phyloP scores from a whole-genome alignment of 1,140 invertebrate genomes.

The Plodia interpunctella region DNA sequence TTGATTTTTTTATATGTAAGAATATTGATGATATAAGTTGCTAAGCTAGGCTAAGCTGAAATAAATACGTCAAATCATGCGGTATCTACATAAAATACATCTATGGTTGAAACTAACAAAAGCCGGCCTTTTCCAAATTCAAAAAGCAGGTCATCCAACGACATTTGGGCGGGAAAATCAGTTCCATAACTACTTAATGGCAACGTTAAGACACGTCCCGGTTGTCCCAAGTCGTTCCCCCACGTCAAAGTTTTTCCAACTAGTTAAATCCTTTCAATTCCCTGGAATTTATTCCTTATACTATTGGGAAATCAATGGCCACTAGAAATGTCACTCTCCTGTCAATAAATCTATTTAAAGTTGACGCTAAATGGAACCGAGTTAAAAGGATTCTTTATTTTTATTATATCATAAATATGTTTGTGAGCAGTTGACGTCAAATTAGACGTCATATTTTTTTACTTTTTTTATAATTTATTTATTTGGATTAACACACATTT shows the following conservation, averaged over 20 bases:
- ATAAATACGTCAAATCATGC: no score
- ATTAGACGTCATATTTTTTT: no score
- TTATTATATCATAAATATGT: slow-evolving; percentile 10
- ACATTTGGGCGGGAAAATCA: slow-evolving; percentile 7
- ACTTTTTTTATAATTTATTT: no score
- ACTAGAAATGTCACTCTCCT: slow-evolving; percentile 17
- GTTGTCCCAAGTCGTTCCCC: slow-evolving; percentile 8
- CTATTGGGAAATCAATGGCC: slow-evolving; percentile 19
- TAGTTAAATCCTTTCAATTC: slow-evolving; percentile 37
- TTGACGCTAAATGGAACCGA: slow-evolving; percentile 5
- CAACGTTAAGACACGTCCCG: slow-evolving; percentile 16
- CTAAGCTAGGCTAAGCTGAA: no score
- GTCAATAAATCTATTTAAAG: slow-evolving; percentile 16
- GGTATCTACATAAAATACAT: no score
- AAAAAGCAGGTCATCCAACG: neutral
- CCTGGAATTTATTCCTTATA: slow-evolving; percentile 17
- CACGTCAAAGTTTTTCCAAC: slow-evolving; percentile 24
- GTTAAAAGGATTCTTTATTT: neutral
- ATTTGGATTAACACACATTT: no score
- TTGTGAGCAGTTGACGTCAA: neutral
- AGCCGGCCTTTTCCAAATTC: neutral
- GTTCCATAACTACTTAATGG: slow-evolving; percentile 27
- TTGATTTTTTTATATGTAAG: no score
- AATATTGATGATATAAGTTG: no score
- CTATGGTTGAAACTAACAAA: no score